These are phyloP conservation scores for Athene noctua DNA, from an alignment of 2,113 vertebrate genomes.

Conservation along the genomic window DNA sequence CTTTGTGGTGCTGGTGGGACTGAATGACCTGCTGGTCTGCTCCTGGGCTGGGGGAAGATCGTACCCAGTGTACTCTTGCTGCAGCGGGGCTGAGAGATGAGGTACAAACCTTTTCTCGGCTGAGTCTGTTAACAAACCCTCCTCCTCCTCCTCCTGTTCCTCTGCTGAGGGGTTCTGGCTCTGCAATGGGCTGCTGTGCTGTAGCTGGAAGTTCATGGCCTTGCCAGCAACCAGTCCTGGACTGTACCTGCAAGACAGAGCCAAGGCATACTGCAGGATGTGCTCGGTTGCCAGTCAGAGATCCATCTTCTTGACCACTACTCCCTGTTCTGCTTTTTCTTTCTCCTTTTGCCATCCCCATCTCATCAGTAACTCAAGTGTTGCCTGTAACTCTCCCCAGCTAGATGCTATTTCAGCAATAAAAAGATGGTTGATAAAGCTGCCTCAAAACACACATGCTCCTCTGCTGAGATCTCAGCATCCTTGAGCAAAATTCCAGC, in stretches of 20 bases:
- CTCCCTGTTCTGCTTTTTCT: neutral
- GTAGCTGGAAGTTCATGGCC: slow-evolving; percentile 9
- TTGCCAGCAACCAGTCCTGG: neutral
- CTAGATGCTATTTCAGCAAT: neutral
- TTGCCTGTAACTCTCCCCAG: neutral
- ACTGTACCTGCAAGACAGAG: slow-evolving; percentile 11
- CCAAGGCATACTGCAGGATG: neutral
- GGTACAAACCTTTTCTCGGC: slow-evolving; percentile 68
- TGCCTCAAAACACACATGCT: neutral
- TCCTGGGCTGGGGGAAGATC: neutral
- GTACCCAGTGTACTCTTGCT: fast-evolving
- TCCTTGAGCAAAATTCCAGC: neutral
- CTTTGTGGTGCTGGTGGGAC: neutral
- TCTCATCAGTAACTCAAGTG: neutral
- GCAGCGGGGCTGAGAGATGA: neutral
- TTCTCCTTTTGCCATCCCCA: neutral
- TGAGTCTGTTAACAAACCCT: slow-evolving; percentile 14
- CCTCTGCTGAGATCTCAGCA: neutral
- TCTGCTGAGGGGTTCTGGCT: neutral
- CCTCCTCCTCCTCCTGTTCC: neutral
- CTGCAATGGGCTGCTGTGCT: neutral
- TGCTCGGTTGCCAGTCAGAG: neutral
- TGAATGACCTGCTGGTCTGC: neutral
- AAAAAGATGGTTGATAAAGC: neutral
- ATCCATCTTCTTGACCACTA: neutral